Percentiles rank a stretch among this genome's conserved stretches.
Evolutionary conservation across 2,797 vertebrate species (phyloP).

Genomic region (Macroramphosus scolopax): DNA sequence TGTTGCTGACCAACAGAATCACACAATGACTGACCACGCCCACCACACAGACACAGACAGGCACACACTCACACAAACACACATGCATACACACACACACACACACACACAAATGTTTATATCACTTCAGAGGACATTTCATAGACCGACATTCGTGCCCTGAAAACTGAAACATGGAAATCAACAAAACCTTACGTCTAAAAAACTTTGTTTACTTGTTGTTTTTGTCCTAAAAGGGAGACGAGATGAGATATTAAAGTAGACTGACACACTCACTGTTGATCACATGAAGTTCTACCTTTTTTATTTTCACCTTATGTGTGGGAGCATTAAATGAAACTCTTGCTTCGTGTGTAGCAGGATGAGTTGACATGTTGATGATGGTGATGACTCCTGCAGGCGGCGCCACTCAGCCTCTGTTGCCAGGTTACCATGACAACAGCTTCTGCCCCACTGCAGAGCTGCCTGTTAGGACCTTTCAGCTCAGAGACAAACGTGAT

Average conservation of each 20-base stretch:
- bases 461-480: no score
- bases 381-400: constrained; percentile 27
- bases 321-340: neutral
- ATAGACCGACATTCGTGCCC: no score
- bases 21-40: constrained; percentile 41
- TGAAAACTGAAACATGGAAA: no score
- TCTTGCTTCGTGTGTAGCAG: neutral
- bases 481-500: neutral
- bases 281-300: neutral
- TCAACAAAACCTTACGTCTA: no score
- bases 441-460: no score
- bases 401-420: constrained; percentile 22
- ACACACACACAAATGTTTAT: no score
- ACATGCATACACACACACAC: constrained; percentile 20
- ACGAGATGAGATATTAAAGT: no score
- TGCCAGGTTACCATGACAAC: constrained; percentile 45
- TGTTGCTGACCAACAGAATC: constrained; percentile 70
- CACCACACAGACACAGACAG: constrained; percentile 1
- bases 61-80: constrained; percentile 9
- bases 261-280: no score
- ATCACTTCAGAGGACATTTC: no score
- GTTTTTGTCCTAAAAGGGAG: no score
- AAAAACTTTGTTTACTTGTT: no score
- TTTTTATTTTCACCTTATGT: neutral
- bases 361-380: neutral